Percentiles rank a stretch among this genome's conserved stretches.
Evolutionary conservation across 2,888 invertebrate genomes (phyloP).

Genomic region (Tinea semifulvella): DNA sequence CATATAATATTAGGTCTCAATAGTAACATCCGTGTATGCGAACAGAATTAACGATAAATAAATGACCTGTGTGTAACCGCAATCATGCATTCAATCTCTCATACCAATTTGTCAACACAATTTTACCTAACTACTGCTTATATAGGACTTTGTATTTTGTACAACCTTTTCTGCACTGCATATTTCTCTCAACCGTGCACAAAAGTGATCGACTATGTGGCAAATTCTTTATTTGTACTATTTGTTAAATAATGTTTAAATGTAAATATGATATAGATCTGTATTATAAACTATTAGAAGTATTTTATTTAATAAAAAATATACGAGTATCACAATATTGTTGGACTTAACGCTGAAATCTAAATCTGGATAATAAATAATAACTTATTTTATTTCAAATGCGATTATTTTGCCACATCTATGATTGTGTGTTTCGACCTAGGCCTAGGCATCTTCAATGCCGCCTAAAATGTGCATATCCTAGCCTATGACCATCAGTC

Average conservation of each 20-base stretch:
- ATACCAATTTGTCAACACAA: conserved; percentile 50
- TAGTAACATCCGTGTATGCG: conserved; percentile 53
- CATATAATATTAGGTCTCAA: conserved; percentile 67
- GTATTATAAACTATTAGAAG: neutral
- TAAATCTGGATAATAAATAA: conserved; percentile 44
- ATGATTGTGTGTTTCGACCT: conserved; percentile 52
- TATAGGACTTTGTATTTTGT: conserved; percentile 67
- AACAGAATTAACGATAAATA: conserved; percentile 43
- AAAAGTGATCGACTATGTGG: neutral
- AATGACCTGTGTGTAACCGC: conserved; percentile 34
- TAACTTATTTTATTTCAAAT: conserved; percentile 17
- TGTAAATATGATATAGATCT: conserved; percentile 5
- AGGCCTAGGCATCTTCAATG: conserved; percentile 62
- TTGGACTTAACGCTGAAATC: conserved; percentile 3
- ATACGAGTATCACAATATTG: conserved; percentile 8
- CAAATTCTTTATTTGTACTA: conserved; percentile 1
- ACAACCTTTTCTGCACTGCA: conserved; percentile 53
- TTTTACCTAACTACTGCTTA: conserved; percentile 65
- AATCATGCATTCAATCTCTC: conserved; percentile 51
- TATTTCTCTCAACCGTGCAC: neutral
- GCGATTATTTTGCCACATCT: conserved; percentile 46
- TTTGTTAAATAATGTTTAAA: neutral
- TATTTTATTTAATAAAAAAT: neutral
- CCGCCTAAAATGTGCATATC: conserved; percentile 65
- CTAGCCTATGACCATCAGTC: conserved; percentile 65